These are phyloP conservation scores for Rhabdornis inornatus DNA, from an alignment of 2,113 vertebrate genomes.

Conservation along the genomic window DNA sequence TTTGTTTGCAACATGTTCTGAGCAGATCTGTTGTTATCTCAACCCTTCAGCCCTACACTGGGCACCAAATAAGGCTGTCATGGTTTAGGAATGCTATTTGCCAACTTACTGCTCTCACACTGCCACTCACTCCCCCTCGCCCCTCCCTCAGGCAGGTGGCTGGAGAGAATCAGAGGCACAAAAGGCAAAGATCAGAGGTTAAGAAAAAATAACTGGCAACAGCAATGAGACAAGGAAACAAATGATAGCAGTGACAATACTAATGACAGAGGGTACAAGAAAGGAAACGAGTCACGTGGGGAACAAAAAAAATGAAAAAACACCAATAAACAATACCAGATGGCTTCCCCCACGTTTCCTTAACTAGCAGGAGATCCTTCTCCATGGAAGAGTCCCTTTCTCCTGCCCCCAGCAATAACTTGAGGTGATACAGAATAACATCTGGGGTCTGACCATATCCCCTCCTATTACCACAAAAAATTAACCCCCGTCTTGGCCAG, in stretches of 20 bases:
- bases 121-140: background rate
- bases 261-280: background rate
- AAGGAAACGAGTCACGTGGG: fast-evolving
- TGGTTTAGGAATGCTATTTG: background rate
- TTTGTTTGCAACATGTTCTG: background rate
- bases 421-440: background rate
- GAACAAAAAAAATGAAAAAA: background rate
- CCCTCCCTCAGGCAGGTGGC: background rate
- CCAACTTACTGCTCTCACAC: background rate
- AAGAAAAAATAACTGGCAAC: background rate
- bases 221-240: background rate
- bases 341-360: background rate
- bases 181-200: background rate
- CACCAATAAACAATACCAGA: background rate
- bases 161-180: background rate
- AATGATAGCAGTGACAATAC: background rate
- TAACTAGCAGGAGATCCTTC: background rate
- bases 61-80: background rate
- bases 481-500: background rate
- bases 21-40: background rate
- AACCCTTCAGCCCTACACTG: no score
- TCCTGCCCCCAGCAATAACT: fast-evolving
- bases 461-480: background rate
- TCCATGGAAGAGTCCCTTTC: background rate
- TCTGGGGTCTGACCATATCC: background rate